Evolutionary conservation across 2,113 vertebrate genomes (phyloP).

Genomic region (Gadus chalcogrammus): DNA sequence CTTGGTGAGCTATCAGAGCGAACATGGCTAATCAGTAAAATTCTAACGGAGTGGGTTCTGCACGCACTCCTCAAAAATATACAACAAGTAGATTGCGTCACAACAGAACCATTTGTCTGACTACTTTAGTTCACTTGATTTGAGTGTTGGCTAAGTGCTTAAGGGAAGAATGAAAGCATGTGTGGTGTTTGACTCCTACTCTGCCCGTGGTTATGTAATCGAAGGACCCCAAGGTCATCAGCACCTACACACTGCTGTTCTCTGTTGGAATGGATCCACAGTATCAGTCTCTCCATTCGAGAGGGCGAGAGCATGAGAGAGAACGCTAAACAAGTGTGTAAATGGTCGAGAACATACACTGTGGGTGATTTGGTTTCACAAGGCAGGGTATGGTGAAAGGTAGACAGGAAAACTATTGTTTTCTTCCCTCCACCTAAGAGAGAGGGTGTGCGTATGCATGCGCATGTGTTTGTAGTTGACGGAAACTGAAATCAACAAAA

Average conservation of each 20-base stretch:
- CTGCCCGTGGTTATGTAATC: constrained; percentile 68
- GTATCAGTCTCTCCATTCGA: constrained; percentile 11
- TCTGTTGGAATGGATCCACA: constrained; percentile 45
- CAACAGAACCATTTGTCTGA: constrained; percentile 9
- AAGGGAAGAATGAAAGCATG: constrained; percentile 48
- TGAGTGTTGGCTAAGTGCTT: constrained; percentile 64
- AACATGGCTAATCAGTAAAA: too few relatives aligned
- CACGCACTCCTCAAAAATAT: too few relatives aligned
- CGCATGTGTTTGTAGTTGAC: too few relatives aligned
- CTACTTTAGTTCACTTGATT: constrained; percentile 62
- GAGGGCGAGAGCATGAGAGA: constrained; percentile 34
- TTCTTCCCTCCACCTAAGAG: constrained; percentile 10
- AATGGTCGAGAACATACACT: constrained; percentile 41
- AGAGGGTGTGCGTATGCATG: constrained; percentile 4
- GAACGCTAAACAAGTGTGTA: constrained; percentile 45
- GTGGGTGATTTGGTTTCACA: constrained; percentile 61
- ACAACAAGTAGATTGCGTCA: too few relatives aligned
- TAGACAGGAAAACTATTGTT: constrained; percentile 50
- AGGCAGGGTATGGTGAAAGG: constrained; percentile 55
- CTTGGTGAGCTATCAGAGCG: too few relatives aligned
- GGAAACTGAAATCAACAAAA: too few relatives aligned
- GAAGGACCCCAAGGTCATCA: constrained; percentile 63
- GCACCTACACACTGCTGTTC: constrained; percentile 66
- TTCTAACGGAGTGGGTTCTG: too few relatives aligned
- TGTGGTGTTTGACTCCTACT: constrained; percentile 66